Evolutionary conservation across 2,888 invertebrate species (phyloP).

Genomic region (Lottia gigantea): DNA sequence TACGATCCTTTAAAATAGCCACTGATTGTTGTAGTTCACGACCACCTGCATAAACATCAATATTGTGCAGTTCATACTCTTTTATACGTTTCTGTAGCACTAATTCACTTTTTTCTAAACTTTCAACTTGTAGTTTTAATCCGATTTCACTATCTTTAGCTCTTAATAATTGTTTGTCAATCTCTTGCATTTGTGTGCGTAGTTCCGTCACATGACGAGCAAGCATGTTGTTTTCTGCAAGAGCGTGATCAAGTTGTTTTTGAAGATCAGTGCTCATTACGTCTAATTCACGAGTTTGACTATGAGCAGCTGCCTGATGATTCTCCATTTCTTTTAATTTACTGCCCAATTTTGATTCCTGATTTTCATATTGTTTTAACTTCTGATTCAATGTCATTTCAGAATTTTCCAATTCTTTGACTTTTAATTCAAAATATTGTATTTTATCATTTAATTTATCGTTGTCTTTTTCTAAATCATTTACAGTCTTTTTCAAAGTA

Average conservation of each 20-base stretch:
- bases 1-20: constrained; percentile 46
- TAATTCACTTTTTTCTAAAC: constrained; percentile 44
- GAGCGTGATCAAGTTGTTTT: constrained; percentile 46
- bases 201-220: constrained; percentile 43
- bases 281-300: constrained; percentile 52
- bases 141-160: constrained; percentile 43
- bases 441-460: constrained; percentile 48
- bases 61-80: constrained; percentile 45
- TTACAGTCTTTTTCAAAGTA: constrained; percentile 50
- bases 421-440: constrained; percentile 47
- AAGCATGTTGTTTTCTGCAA: constrained; percentile 53
- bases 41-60: constrained; percentile 46
- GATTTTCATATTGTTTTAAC: constrained; percentile 50
- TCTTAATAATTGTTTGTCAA: constrained; percentile 42
- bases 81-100: constrained; percentile 45
- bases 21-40: constrained; percentile 48
- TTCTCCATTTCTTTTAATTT: constrained; percentile 51
- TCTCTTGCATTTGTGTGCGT: constrained; percentile 39
- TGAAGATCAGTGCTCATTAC: constrained; percentile 51
- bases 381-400: constrained; percentile 47
- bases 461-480: constrained; percentile 57
- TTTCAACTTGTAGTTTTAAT: constrained; percentile 45
- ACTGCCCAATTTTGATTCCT: constrained; percentile 45
- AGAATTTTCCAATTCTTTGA: constrained; percentile 52
- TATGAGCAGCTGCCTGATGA: constrained; percentile 50